Evolutionary conservation across 30 jellyfish, hydroid and myxozoan genomes (phyloP).

Genomic region (Phacellophora camtschatica): DNA sequence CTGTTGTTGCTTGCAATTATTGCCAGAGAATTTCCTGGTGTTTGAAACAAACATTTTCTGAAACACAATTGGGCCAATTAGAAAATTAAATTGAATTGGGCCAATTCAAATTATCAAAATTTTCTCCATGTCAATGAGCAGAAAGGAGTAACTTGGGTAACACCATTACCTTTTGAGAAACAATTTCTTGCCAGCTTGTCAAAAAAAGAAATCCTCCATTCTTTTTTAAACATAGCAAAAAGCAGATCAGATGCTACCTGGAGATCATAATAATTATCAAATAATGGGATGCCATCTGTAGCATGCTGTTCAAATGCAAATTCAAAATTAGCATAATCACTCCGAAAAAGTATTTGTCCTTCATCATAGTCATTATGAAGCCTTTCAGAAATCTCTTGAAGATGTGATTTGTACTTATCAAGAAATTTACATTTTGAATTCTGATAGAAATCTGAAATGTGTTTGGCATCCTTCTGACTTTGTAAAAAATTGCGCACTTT

Average conservation of each 20-base stretch:
- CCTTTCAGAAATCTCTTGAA: neutral
- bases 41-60: too few species aligned
- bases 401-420: neutral
- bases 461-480: neutral
- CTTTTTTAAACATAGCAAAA: neutral
- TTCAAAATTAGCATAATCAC: conserved; percentile 33
- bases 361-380: conserved; percentile 16
- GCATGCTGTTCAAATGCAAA: conserved; percentile 22
- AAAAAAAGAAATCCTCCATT: conserved; percentile 32
- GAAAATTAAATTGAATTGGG: too few species aligned
- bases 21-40: too few species aligned
- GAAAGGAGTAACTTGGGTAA: neutral
- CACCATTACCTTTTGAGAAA: neutral
- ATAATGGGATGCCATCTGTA: conserved; percentile 29
- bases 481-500: conserved; percentile 10
- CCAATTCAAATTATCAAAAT: too few species aligned
- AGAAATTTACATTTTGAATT: conserved; percentile 12
- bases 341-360: neutral
- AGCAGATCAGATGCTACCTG: conserved; percentile 29
- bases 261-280: conserved; percentile 25
- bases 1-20: too few species aligned
- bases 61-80: too few species aligned
- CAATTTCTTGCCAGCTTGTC: conserved; percentile 8
- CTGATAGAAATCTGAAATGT: conserved; percentile 3
- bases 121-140: neutral